Evolutionary conservation across 2,797 vertebrate genomes (phyloP).

Genomic region (Gallinago nigripennis): DNA sequence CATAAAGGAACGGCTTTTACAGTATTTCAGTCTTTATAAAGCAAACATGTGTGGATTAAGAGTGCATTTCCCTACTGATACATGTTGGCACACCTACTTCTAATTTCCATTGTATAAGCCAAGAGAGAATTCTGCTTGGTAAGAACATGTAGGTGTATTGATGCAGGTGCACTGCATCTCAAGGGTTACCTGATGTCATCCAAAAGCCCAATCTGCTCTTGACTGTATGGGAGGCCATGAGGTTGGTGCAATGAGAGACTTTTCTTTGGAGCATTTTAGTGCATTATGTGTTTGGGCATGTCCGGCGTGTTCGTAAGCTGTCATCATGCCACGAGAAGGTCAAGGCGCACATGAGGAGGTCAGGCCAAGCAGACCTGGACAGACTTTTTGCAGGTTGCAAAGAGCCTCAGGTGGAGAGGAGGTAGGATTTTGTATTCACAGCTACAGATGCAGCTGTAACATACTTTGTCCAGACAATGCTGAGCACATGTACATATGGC

Average conservation of each 20-base stretch:
- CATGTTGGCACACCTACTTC: slow-evolving; percentile 16
- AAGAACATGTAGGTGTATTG: background rate
- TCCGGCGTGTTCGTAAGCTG: accelerated
- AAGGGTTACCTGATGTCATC: slow-evolving; percentile 34
- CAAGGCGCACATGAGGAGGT: background rate
- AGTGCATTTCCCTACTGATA: slow-evolving; percentile 24
- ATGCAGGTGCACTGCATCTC: slow-evolving; percentile 20
- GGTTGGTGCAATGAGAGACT: background rate
- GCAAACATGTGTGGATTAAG: slow-evolving; percentile 55
- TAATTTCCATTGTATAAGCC: slow-evolving; percentile 34
- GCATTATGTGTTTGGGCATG: background rate
- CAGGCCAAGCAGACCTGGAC: background rate
- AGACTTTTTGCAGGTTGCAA: background rate
- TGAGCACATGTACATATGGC: background rate
- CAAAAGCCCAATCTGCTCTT: background rate
- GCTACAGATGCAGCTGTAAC: background rate
- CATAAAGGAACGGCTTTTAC: slow-evolving; percentile 46
- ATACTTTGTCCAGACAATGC: background rate
- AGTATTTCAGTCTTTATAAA: slow-evolving; percentile 31
- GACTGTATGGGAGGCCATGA: background rate
- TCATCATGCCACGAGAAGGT: background rate
- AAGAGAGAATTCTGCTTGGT: slow-evolving; percentile 7
- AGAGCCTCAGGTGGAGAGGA: background rate
- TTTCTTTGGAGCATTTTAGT: background rate
- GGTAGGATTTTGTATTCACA: background rate